Base-by-base conservation (phyloP, 2,113 vertebrate species). In the Gallinago undulata region DNA sequence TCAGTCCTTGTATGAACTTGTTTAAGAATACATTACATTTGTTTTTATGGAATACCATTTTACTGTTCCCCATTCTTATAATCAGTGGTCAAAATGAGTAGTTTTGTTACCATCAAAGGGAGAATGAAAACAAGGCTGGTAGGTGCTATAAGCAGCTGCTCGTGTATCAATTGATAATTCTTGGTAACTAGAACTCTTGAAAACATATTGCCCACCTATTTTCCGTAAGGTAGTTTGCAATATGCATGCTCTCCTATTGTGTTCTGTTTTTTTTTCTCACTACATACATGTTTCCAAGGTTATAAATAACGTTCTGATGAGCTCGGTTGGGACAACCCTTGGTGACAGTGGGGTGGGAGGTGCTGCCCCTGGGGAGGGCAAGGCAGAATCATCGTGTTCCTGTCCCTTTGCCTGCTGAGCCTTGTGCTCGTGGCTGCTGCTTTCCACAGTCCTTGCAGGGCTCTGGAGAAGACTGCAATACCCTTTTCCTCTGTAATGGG, bases 351-450 rank as follows among this genome's bases (percentile, higher is more conserved):
- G n/a, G 17, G 39, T 56, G 41, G 25, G 35, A 48, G 33, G 14
- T 0, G 4, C 48, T 80, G 48, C 27, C 53, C 19, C 30, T 37
- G 64, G 0, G 1, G n/a, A 22, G 1, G 3, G 19, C 28, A n/a
- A 37, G 84, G 35, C 35, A 47, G 57, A 35, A 19, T 21, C 2
- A 0, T n/a, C 4, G 21, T 1, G 4, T 9, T 63, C 37, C 33
- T 45, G 45, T 45, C 43, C 43, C 43, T 45, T 15, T 17, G 22
- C 19, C 33, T 13, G 10, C 35, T 28, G 66, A 70, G 35, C 57
- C 25, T 31, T 18, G 9, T 23, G 66, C 57, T 64, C 2, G 0
- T 57, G 13, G 10, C 35, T 35, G 57, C 50, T 60, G 67, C 45
- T 74, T 37, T 56, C 41, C 0, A 1, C 55, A 35, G 24, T 4